These are phyloP conservation scores for Cactoblastis cactorum DNA, from an alignment of 2,888 invertebrate genomes.

Conservation along the genomic window DNA sequence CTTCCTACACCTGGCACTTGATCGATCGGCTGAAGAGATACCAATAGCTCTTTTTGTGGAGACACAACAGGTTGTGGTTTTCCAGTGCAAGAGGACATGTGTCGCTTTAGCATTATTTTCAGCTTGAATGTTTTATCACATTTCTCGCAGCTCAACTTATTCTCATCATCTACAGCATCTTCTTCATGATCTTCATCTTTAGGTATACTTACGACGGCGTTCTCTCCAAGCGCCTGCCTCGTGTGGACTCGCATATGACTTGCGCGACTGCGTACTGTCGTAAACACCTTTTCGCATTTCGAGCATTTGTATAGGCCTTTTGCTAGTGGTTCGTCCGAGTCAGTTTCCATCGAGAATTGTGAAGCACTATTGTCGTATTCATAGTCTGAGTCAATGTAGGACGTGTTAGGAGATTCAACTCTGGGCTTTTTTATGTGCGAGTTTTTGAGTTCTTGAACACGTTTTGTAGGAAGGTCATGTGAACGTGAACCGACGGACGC, in stretches of 20 bases:
- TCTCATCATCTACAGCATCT: constrained; percentile 46
- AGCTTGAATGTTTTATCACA: constrained; percentile 67
- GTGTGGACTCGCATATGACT: constrained; percentile 46
- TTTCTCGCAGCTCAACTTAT: constrained; percentile 54
- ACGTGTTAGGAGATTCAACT: constrained; percentile 32
- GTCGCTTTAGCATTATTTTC: constrained; percentile 72
- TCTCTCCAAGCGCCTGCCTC: constrained; percentile 23
- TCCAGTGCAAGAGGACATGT: constrained; percentile 47
- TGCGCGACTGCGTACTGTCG: constrained; percentile 34
- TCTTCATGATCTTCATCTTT: constrained; percentile 25
- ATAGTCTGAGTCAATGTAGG: constrained; percentile 55
- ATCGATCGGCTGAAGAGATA: constrained; percentile 61
- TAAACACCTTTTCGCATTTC: constrained; percentile 48
- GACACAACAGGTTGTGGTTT: constrained; percentile 31
- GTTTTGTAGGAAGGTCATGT: constrained; percentile 53
- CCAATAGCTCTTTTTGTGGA: constrained; percentile 52
- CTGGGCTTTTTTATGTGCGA: constrained; percentile 44
- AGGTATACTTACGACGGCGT: constrained; percentile 33
- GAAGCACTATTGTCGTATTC: constrained; percentile 55
- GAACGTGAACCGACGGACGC: constrained; percentile 51
- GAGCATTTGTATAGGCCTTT: constrained; percentile 44
- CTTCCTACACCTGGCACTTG: constrained; percentile 25
- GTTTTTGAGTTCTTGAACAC: constrained; percentile 54
- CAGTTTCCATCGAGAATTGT: constrained; percentile 53
- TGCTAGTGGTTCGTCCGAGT: constrained; percentile 58